Percentiles rank a stretch among this genome's conserved stretches.
phyloP scores from a whole-genome alignment of 2,888 invertebrate species.

The Agrochola circellaris region DNA sequence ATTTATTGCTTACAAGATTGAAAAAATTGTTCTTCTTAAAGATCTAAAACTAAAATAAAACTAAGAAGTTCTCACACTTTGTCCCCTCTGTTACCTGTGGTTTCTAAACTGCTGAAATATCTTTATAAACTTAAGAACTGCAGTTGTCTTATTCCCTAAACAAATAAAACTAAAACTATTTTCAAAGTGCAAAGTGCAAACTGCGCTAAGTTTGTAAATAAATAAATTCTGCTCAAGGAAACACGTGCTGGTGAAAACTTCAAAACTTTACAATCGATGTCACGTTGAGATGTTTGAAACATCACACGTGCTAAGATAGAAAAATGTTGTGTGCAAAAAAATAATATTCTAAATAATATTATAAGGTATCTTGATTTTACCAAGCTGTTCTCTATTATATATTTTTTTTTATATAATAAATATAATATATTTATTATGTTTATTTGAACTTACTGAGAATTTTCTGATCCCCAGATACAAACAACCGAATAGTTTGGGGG shows the following conservation, averaged over 20 bases:
- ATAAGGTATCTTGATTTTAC: no score
- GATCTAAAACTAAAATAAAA: slow-evolving; percentile 18
- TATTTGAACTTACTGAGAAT: no score
- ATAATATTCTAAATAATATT: not conserved
- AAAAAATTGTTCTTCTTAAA: not conserved
- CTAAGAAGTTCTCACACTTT: slow-evolving; percentile 7
- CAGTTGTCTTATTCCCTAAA: slow-evolving; percentile 44
- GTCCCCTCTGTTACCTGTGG: slow-evolving; percentile 6
- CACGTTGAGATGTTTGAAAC: slow-evolving; percentile 19
- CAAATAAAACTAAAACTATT: slow-evolving; percentile 50
- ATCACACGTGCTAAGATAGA: not conserved
- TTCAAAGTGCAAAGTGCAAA: slow-evolving; percentile 45
- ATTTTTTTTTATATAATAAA: no score
- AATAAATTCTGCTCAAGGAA: slow-evolving; percentile 36
- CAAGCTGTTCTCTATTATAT: no score
- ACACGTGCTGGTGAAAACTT: slow-evolving; percentile 26
- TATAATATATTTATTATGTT: no score
- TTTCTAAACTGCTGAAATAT: slow-evolving; percentile 37
- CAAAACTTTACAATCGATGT: slow-evolving; percentile 13
- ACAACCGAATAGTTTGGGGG: not conserved
- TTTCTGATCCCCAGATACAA: no score
- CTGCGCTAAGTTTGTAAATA: slow-evolving; percentile 40
- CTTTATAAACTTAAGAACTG: slow-evolving; percentile 26
- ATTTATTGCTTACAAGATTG: no score
- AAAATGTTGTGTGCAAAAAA: not conserved